Conservation (phyloP, 2,888 invertebrate species). For the Netelia inedita region DNA sequence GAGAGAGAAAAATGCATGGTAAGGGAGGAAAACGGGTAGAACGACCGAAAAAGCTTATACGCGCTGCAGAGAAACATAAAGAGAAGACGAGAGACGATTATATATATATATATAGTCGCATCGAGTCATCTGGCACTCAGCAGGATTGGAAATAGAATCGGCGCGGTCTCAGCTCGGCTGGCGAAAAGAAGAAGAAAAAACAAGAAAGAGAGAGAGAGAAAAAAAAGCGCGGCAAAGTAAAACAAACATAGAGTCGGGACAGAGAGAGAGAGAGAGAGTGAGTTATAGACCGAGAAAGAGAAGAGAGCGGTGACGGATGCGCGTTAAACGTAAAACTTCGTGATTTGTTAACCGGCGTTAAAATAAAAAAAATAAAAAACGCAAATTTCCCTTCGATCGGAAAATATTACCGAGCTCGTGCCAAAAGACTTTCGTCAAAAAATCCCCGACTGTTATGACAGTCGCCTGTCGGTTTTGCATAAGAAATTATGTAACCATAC, state of each 20-base stretch:
- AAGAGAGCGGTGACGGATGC: conserved; percentile 50
- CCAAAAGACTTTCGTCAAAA: conserved; percentile 22
- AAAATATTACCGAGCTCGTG: conserved; percentile 43
- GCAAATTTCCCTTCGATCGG: conserved; percentile 39
- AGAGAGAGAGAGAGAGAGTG: conserved; percentile 38
- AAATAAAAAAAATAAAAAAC: conserved; percentile 23
- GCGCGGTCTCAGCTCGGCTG: conserved; percentile 68
- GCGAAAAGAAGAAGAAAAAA: conserved; percentile 67
- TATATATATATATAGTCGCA: conserved; percentile 66
- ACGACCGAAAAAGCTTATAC: conserved; percentile 55
- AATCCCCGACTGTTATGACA: conserved; percentile 26
- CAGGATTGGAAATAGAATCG: conserved; percentile 83
- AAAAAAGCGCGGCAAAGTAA: conserved; percentile 69
- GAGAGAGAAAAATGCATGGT: conserved; percentile 14
- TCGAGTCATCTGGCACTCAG: conserved; percentile 84
- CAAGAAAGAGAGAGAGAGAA: conserved; percentile 65
- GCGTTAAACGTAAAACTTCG: conserved; percentile 27
- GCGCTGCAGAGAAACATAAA: conserved; percentile 59
- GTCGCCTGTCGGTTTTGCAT: conserved; percentile 12
- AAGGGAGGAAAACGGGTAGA: conserved; percentile 14
- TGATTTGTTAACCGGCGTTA: conserved; percentile 4
- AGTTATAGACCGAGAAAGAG: conserved; percentile 40
- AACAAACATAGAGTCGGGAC: conserved; percentile 67
- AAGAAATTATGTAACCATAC: conserved; percentile 22
- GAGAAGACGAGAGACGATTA: conserved; percentile 53